These are phyloP conservation scores for Pterocles orientalis DNA, from an alignment of 2,113 vertebrate species.

Conservation along the genomic window DNA sequence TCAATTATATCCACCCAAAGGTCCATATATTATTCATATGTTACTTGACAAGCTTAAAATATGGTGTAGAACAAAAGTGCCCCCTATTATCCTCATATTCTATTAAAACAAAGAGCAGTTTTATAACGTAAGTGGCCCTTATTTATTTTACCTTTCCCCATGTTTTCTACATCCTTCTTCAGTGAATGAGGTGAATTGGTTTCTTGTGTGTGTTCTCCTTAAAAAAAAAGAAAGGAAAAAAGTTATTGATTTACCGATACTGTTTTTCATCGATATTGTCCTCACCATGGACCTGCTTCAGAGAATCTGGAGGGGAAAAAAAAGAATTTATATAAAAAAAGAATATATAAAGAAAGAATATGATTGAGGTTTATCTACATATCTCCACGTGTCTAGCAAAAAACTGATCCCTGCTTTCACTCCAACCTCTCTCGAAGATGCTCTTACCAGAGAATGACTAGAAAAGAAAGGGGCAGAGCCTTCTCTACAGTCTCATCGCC, in stretches of 20 bases:
- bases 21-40: slow-evolving; percentile 88
- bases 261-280: not conserved
- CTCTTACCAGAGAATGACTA: not conserved
- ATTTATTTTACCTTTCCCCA: slow-evolving; percentile 93
- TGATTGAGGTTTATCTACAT: not conserved
- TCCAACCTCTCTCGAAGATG: not conserved
- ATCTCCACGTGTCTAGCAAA: rapidly evolving
- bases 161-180: slow-evolving; percentile 95
- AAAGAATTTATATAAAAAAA: not conserved
- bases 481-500: not conserved
- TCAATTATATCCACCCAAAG: slow-evolving; percentile 86
- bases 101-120: slow-evolving; percentile 71
- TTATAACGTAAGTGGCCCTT: slow-evolving; percentile 45
- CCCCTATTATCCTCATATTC: slow-evolving; percentile 74
- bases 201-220: slow-evolving; percentile 89
- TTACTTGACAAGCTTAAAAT: slow-evolving; percentile 87
- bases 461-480: not conserved
- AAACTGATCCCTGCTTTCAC: not conserved
- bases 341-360: not conserved
- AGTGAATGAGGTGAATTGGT: slow-evolving; percentile 85
- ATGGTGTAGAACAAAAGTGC: slow-evolving; percentile 77
- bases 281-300: not conserved
- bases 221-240: not conserved
- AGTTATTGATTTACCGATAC: slow-evolving; percentile 29
- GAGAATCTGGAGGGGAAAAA: not conserved